Base-by-base conservation (phyloP, 2,113 vertebrate genomes). In the Acrocephalus kingi region DNA sequence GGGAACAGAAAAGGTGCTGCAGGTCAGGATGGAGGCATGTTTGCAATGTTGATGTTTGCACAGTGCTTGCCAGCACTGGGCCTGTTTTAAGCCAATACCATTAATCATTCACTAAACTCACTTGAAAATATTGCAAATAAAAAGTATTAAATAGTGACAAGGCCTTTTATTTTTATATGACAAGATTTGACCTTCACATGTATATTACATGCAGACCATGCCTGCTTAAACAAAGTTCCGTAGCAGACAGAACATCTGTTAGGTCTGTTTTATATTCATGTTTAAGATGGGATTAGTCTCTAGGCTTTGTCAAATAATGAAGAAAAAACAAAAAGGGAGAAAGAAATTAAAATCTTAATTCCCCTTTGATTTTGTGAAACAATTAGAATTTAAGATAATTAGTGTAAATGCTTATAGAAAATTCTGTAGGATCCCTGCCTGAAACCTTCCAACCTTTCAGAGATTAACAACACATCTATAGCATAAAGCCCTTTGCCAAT, bases 271-370 rank as follows among this genome's bases (percentile, higher is more conserved):
- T 94, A 96, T 82, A 96, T 97, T 96, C 95, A 95, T 96, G 82
- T 96, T 96, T 94, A 96, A 96, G 58, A 93, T 94, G 76, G 87
- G 95, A 97, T 97, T 97, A 96, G 59, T 90, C 90, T 95, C 87
- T 90, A 94, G 95, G 87, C 84, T 95, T 96, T 94, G 76, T 90
- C 86, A 96, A 97, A 96, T 96, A 95, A 95, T 58, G 87, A 90
- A 91, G 66, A 84, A 94, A 94, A 96, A 96, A 95, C 78, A 91
- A 96, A 95, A 90, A n/a, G 45, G 59, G 39, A 90, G 20, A 84
- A 91, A 90, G 69, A 96, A 96, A 97, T 96, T 95, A 93, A 96
- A 96, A 90, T 76, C 48, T 85, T 90, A 91, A 96, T 93, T 94
- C 92, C 84, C 79, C 49, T 93, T 95, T 89, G 82, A 95, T 96